Evolutionary conservation across 2,113 vertebrate species (phyloP).

Genomic region (Tenebrosternarchus preto): DNA sequence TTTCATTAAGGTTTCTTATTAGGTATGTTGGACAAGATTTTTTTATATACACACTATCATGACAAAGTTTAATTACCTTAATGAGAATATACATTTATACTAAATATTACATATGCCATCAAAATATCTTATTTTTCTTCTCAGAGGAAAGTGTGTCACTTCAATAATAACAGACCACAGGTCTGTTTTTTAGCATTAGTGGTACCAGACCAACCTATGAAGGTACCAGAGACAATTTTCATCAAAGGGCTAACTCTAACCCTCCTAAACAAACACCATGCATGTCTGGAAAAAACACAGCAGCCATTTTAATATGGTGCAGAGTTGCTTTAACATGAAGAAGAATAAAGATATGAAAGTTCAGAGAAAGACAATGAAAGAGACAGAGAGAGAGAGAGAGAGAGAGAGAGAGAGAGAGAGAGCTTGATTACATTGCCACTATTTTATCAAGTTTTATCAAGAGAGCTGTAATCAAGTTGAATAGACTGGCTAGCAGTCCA

Average conservation of each 20-base stretch:
- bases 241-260: too few relatives aligned
- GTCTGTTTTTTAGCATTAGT: conserved; percentile 24
- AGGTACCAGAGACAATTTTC: conserved; percentile 25
- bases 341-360: neutral
- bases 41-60: neutral
- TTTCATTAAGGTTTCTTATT: neutral
- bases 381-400: conserved; percentile 22
- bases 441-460: conserved; percentile 35
- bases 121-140: neutral
- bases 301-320: conserved; percentile 14
- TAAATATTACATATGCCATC: too few relatives aligned
- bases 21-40: neutral
- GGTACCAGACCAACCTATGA: conserved; percentile 12
- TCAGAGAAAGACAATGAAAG: neutral
- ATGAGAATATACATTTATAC: too few relatives aligned
- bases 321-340: neutral
- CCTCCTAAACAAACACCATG: conserved; percentile 3
- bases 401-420: conserved; percentile 11
- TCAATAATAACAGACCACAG: neutral
- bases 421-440: conserved; percentile 21
- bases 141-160: neutral
- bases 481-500: conserved; percentile 37
- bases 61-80: neutral
- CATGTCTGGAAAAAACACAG: neutral
- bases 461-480: conserved; percentile 44